Evolutionary conservation across 2,888 invertebrate species (phyloP).

Genomic region (Acanthopleura granulata): DNA sequence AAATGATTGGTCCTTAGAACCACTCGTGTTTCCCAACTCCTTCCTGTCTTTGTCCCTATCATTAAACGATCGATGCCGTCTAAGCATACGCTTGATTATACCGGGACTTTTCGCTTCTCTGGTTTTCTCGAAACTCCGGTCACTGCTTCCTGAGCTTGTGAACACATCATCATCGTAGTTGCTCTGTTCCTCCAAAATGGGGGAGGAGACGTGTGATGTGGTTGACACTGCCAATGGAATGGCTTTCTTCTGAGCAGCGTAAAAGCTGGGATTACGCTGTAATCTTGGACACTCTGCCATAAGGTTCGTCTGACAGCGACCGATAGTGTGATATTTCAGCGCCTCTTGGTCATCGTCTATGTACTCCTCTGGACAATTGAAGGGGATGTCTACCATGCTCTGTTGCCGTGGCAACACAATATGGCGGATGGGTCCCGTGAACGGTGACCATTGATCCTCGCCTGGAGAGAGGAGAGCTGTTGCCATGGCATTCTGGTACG

Average conservation of each 20-base stretch:
- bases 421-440: slow-evolving; percentile 5
- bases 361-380: not conserved
- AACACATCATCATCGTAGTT: not conserved
- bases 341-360: not conserved
- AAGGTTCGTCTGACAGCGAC: not conserved
- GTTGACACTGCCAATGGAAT: not conserved
- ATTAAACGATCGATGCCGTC: slow-evolving; percentile 8
- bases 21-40: not conserved
- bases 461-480: not conserved
- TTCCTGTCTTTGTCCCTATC: slow-evolving; percentile 5
- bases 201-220: not conserved
- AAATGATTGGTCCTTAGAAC: not conserved
- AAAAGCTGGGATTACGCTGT: slow-evolving; percentile 13
- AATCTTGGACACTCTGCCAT: slow-evolving; percentile 8
- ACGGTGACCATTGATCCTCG: not conserved
- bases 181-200: not conserved
- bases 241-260: slow-evolving; percentile 7
- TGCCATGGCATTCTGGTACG: slow-evolving; percentile 14
- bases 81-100: slow-evolving; percentile 7
- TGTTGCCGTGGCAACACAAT: slow-evolving; percentile 19
- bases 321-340: slow-evolving; percentile 1
- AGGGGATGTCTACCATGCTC: slow-evolving; percentile 1
- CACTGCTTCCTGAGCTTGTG: not conserved
- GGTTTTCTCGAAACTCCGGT: not conserved
- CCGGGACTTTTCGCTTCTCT: not conserved